A percentile compares a stretch with the other conserved stretches of the same genome.
Evolutionary conservation across 2,797 vertebrate genomes (phyloP).

Genomic region (Danio aesculapii): DNA sequence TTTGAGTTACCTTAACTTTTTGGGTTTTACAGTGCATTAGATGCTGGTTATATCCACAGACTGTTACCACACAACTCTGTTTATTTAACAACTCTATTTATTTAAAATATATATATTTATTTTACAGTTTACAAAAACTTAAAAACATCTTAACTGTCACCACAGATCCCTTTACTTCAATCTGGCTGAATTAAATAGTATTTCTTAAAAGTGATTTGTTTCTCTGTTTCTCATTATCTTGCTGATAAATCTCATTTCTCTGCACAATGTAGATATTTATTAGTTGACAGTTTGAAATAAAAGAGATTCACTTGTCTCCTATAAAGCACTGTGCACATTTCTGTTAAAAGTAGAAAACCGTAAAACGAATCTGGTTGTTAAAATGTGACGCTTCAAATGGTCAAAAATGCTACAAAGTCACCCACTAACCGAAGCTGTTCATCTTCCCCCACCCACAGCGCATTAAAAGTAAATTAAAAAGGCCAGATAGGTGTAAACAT

Average conservation of each 20-base stretch:
- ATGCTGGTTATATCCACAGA: too few species aligned
- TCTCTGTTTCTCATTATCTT: background rate
- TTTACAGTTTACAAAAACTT: background rate
- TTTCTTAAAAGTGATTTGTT: background rate
- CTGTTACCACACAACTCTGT: too few species aligned
- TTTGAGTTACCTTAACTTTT: too few species aligned
- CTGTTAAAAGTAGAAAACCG: background rate
- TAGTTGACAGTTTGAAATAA: constrained; percentile 24
- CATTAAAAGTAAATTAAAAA: background rate
- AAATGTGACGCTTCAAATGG: constrained; percentile 5
- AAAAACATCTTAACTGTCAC: background rate
- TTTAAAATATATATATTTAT: background rate
- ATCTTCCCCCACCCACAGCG: background rate
- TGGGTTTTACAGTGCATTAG: too few species aligned
- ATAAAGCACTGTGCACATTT: constrained; percentile 11
- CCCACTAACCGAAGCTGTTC: background rate
- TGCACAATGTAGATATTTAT: constrained; percentile 8
- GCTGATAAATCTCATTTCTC: background rate
- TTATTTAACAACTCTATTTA: too few species aligned
- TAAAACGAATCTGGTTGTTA: constrained; percentile 26
- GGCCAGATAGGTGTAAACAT: constrained; percentile 15
- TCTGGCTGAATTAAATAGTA: background rate
- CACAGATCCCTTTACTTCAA: background rate
- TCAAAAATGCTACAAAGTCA: constrained; percentile 7
- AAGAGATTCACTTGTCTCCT: constrained; percentile 1